Evolutionary conservation across 1,140 invertebrate genomes (phyloP), one percentile per base, ranked within the genome.

Genomic region (Zaprionus ornatus): DNA sequence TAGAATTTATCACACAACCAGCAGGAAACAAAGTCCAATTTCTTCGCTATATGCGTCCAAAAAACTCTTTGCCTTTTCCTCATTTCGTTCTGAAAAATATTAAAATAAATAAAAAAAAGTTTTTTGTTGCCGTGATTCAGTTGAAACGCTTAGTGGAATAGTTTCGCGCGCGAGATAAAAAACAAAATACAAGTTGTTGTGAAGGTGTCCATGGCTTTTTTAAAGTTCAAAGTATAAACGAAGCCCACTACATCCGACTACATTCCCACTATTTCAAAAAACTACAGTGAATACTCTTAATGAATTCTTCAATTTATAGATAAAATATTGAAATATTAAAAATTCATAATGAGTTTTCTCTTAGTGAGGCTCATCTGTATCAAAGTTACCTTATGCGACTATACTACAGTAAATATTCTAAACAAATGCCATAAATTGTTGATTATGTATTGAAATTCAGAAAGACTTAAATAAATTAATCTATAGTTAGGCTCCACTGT

Each of bases 121-220:
- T 57, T n/a, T 50, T 35, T 50, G 62, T 40, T 19, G 59, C 29
- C 65, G 59, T 40, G 68, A 29, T 81, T 87, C 71, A 87, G 72
- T 88, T 80, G 77, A 90, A 72, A 69, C 78, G 80, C 69, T 70
- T 54, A 74, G 78, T 80, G 74, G 75, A 75, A 84, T 79, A 80
- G 84, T 84, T 84, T 80, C 68, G 68, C 37, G 10, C n/a, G 71
- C 56, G 52, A 70, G 61, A 65, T 48, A 17, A 37, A 13, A 63
- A 57, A 61, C 13, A 3, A 50, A 54, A 21, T 7, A 25, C 23
- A 45, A 35, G 10, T 56, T 37, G 42, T 56, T 37, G 27, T 17
- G 2, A 32, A 21, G 54, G 64, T 55, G 27, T 35, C 42, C 27
- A 29, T 15, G 15, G 32, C 29, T 37, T 13, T 17, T 4, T 61